Evolutionary conservation across 1,140 invertebrate genomes (phyloP), one percentile per base, ranked within the genome.

Genomic region (Stegodyphus mimosarum): DNA sequence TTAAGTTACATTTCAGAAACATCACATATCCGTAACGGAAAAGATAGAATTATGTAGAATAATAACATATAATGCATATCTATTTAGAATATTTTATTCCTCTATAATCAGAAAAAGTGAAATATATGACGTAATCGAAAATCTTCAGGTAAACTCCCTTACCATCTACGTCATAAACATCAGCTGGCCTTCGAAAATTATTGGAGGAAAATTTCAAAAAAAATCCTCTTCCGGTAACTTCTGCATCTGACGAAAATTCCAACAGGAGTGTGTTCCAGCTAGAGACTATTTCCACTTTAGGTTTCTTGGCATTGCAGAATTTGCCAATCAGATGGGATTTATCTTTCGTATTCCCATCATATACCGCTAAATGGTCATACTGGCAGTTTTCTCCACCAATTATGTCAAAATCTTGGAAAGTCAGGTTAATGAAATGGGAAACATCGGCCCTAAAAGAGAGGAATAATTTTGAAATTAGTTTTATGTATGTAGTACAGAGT

Each of bases 351-450:
- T 86, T 69, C 13, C 86, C 83, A 63, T 89, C 89, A 52, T 88
- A 89, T 6, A 89, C 84, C 9, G 85, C 87, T 11, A 89, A 48
- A 67, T 89, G 88, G 77, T 89, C 89, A 49, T 88, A 88, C 10
- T 88, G 69, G 33, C 89, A 89, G 48, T 83, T 88, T 53, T 83
- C 77, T 6, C 85, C 87, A n/a, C 88, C 88, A 50, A 79, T 13
- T 5, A 89, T 80, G 66, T 89, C 89, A 67, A 89, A 89, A 72
- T 89, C 89, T 66, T 89, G 84, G 50, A 89, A 86, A 6, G 88
- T 88, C 6, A 89, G 52, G 71, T 89, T 89, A 15, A 89, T 88
- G 69, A 89, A 89, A 79, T 88, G 86, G 18, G 75, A 75, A 7
- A 72, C 75, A 17, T 87, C 64, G 15, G 88, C 89, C 51, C 83